Percentiles rank a stretch among this genome's conserved stretches.
Evolutionary conservation across 2,113 vertebrate genomes (phyloP).

Genomic region (Pteronura brasiliensis): DNA sequence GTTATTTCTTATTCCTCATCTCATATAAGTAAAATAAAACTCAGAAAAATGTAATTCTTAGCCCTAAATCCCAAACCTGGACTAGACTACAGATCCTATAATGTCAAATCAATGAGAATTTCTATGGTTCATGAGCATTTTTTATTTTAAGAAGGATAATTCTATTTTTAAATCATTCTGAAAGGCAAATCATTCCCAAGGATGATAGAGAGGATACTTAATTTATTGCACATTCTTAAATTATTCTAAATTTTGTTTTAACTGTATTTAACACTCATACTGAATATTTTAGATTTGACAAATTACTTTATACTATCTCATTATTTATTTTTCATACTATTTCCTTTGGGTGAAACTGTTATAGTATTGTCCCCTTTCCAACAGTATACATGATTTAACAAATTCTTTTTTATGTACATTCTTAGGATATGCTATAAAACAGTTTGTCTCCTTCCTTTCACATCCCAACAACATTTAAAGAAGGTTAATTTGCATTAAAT

Average conservation of each 20-base stretch:
- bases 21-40: not conserved
- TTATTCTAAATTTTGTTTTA: not conserved
- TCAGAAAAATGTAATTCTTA: not conserved
- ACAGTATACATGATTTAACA: not conserved
- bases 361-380: not conserved
- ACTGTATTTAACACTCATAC: not conserved
- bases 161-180: not conserved
- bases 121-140: not conserved
- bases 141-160: not conserved
- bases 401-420: not conserved
- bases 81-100: not conserved
- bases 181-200: not conserved
- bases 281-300: not conserved
- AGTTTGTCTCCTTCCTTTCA: not conserved
- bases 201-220: not conserved
- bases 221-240: not conserved
- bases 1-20: not conserved
- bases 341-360: not conserved
- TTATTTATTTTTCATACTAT: not conserved
- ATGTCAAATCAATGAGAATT: not conserved
- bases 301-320: not conserved
- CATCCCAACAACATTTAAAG: not conserved
- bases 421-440: not conserved
- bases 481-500: not conserved
- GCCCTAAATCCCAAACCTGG: not conserved